Evolutionary conservation across 2,113 vertebrate species (phyloP).

Genomic region (Phylloscopus whistleri): DNA sequence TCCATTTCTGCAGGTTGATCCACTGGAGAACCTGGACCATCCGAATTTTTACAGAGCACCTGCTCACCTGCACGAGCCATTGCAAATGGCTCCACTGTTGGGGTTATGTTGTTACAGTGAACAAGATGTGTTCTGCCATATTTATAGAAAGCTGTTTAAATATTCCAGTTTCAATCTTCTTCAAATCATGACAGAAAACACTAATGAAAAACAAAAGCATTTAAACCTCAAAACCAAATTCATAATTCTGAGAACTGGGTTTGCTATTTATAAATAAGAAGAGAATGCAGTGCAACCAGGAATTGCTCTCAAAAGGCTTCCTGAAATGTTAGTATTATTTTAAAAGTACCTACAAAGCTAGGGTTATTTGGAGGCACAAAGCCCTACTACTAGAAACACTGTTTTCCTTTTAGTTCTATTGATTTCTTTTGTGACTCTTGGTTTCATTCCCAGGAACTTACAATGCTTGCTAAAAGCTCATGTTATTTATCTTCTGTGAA

Average conservation of each 20-base stretch:
- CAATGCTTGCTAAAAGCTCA: slow-evolving; percentile 1
- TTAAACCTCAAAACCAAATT: neutral
- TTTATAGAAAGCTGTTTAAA: neutral
- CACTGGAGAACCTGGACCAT: neutral
- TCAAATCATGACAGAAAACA: neutral
- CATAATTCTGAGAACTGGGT: neutral
- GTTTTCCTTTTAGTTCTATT: slow-evolving; percentile 7
- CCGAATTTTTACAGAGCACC: neutral
- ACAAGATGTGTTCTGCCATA: neutral
- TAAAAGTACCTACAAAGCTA: neutral
- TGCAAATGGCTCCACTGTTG: neutral
- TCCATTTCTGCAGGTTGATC: neutral
- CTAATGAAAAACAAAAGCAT: neutral
- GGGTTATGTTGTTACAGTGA: neutral
- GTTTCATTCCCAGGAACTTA: neutral
- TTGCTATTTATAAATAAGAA: neutral
- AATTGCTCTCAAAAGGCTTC: neutral
- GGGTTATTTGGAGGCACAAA: slow-evolving; percentile 7
- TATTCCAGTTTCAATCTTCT: neutral
- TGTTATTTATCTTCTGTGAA: slow-evolving; percentile 13
- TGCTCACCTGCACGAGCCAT: neutral
- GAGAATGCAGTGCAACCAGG: neutral
- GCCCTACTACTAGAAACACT: neutral
- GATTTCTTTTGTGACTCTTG: slow-evolving; percentile 35
- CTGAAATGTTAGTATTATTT: slow-evolving; percentile 5